Conservation (phyloP, 2,797 vertebrate genomes). For the Hipposideros larvatus region DNA sequence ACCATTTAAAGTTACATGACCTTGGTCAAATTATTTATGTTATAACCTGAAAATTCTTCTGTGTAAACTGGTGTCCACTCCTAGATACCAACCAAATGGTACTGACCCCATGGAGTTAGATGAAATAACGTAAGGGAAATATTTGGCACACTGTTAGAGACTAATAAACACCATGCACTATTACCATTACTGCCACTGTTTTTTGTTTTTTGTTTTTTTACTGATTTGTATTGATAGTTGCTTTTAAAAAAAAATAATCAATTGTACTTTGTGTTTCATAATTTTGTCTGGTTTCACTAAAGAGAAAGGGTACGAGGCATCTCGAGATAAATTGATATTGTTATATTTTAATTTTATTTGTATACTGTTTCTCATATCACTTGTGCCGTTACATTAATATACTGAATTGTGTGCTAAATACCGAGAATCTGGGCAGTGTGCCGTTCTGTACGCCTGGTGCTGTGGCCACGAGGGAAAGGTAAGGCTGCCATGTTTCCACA, state of each 20-base stretch:
- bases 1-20: not conserved
- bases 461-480: not conserved
- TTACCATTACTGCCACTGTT: not conserved
- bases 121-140: not conserved
- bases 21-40: not conserved
- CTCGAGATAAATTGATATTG: not conserved
- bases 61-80: not conserved
- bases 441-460: accelerated
- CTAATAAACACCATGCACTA: not conserved
- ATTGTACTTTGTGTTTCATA: not conserved
- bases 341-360: not conserved
- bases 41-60: not conserved
- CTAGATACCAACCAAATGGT: not conserved
- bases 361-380: not conserved
- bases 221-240: not conserved
- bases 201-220: not conserved
- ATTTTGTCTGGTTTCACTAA: not conserved
- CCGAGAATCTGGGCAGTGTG: not conserved
- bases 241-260: not conserved
- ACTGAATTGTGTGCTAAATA: not conserved
- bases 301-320: not conserved
- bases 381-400: not conserved
- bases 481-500: not conserved
- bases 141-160: not conserved
- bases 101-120: too few relatives aligned